These are phyloP conservation scores for Pelobates fuscus DNA, from an alignment of 2,113 vertebrate genomes.

Conservation along the genomic window DNA sequence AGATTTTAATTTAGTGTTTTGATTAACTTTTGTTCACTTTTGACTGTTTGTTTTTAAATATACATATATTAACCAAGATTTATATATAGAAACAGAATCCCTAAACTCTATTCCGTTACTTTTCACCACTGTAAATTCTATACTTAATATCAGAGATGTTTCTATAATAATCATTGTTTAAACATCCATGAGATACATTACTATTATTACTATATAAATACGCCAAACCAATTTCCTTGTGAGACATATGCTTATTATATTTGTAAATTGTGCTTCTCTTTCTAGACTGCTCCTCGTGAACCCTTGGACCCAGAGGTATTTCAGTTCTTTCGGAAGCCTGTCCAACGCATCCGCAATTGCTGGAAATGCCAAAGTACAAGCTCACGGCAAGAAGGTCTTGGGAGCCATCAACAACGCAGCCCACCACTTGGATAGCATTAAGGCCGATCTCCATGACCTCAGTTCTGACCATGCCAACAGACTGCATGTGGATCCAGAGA, in stretches of 20 bases:
- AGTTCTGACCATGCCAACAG: constrained; percentile 69
- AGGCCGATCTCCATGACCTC: constrained; percentile 53
- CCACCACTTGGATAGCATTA: constrained; percentile 78
- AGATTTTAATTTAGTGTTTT: no score
- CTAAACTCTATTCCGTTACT: no score
- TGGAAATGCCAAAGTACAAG: constrained; percentile 48
- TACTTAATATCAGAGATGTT: no score
- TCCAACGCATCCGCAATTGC: constrained; percentile 35
- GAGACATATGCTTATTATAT: background rate
- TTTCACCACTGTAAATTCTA: no score
- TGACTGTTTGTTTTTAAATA: no score
- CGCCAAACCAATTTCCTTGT: no score
- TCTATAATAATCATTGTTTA: no score
- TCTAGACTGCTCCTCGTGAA: constrained; percentile 56
- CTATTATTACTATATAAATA: no score
- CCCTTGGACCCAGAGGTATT: constrained; percentile 69
- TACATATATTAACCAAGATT: no score
- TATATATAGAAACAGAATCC: no score
- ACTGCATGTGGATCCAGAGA: constrained; percentile 73
- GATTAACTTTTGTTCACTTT: no score
- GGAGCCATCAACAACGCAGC: constrained; percentile 67
- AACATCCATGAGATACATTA: no score
- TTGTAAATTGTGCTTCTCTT: rapidly evolving
- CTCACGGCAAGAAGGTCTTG: constrained; percentile 62
- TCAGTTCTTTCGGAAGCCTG: constrained; percentile 54